phyloP scores from a whole-genome alignment of 2,113 vertebrate genomes.

The Thunnus maccoyii region DNA sequence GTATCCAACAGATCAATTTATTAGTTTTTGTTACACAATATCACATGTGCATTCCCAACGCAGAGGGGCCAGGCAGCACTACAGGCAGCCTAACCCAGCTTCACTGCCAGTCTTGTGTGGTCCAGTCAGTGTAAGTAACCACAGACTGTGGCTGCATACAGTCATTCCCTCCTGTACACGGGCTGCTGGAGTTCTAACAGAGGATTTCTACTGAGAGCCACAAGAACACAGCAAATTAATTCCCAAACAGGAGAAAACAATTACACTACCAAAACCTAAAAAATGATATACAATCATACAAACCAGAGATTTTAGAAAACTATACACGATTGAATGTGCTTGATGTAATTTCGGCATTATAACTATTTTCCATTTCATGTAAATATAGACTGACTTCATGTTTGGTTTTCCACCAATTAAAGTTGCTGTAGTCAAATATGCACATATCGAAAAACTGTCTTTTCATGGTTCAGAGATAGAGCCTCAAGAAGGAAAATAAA shows the following conservation, averaged over 20 bases:
- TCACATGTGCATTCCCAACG: conserved; percentile 33
- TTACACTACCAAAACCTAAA: conserved; percentile 50
- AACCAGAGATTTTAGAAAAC: conserved; percentile 80
- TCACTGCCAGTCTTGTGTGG: conserved; percentile 1
- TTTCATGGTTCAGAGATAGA: not conserved
- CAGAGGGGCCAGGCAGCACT: conserved; percentile 4
- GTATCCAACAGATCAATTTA: conserved; percentile 53
- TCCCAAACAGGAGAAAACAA: conserved; percentile 36
- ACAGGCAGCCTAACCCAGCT: not conserved
- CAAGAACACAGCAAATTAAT: conserved; percentile 45
- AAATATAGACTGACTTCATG: conserved; percentile 57
- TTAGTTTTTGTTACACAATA: conserved; percentile 46
- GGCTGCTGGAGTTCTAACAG: conserved; percentile 12
- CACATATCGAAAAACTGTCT: conserved; percentile 17
- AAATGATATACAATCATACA: conserved; percentile 60
- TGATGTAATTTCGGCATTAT: conserved; percentile 77
- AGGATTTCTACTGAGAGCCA: conserved; percentile 37
- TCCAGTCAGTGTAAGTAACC: conserved; percentile 4
- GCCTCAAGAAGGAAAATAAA: not conserved
- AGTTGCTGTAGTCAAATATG: conserved; percentile 23
- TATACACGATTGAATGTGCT: conserved; percentile 82
- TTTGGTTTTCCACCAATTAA: conserved; percentile 18
- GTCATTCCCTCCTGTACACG: conserved; percentile 8
- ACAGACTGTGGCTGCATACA: conserved; percentile 10
- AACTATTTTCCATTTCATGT: conserved; percentile 66